Evolutionary conservation across 2,888 invertebrate species (phyloP).

Genomic region (Drosophila suboccidentalis): DNA sequence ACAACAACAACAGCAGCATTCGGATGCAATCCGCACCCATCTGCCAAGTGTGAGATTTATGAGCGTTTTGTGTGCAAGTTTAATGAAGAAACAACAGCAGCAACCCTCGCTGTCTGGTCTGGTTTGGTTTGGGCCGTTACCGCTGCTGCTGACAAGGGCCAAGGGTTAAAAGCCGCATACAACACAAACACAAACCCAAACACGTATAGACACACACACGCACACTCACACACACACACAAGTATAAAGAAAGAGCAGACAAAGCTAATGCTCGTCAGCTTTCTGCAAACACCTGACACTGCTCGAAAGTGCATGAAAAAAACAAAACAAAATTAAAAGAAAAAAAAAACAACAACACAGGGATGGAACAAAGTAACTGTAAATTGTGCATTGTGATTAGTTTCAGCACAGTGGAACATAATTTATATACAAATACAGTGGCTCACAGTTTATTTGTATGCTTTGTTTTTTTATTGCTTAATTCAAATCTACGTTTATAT

Average conservation of each 20-base stretch:
- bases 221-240: background rate
- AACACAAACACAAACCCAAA: constrained; percentile 17
- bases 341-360: constrained; percentile 5
- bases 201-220: constrained; percentile 1
- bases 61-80: constrained; percentile 33
- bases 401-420: constrained; percentile 13
- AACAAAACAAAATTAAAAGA: background rate
- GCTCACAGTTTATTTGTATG: too few relatives aligned
- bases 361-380: constrained; percentile 37
- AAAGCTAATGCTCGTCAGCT: constrained; percentile 51
- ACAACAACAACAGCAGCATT: constrained; percentile 19
- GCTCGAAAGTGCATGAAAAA: constrained; percentile 25
- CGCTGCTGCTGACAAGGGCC: constrained; percentile 26
- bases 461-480: too few relatives aligned
- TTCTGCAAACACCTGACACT: constrained; percentile 54
- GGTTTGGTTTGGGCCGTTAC: constrained; percentile 7
- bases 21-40: constrained; percentile 33
- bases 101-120: constrained; percentile 54
- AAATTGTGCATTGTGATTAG: constrained; percentile 33
- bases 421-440: too few relatives aligned
- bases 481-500: too few relatives aligned
- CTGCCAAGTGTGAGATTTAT: constrained; percentile 50
- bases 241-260: constrained; percentile 42
- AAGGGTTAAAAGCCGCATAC: constrained; percentile 63
- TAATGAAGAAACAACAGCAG: constrained; percentile 51